Evolutionary conservation across 1,140 invertebrate species (phyloP).

Genomic region (Brachionus sp.): DNA sequence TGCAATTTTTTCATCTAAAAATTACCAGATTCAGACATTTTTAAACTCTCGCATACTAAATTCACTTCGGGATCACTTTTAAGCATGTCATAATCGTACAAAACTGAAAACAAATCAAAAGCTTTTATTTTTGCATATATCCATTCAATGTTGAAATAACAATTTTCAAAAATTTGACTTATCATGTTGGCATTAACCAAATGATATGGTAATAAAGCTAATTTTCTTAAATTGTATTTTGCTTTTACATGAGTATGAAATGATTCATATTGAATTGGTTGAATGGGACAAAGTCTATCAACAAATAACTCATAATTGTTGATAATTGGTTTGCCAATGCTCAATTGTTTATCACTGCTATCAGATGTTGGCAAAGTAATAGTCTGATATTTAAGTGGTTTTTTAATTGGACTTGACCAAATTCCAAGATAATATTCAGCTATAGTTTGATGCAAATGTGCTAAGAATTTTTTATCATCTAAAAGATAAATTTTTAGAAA

Average conservation of each 20-base stretch:
- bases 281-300: background rate
- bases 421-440: constrained; percentile 24
- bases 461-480: background rate
- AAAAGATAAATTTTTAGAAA: background rate
- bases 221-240: constrained; percentile 39
- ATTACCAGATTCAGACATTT: constrained; percentile 27
- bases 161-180: background rate
- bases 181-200: constrained; percentile 16
- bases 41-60: background rate
- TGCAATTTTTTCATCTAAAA: background rate
- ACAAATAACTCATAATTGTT: background rate
- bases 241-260: constrained; percentile 41
- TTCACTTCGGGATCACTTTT: background rate
- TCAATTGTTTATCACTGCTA: background rate
- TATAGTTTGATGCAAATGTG: background rate
- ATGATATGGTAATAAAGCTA: constrained; percentile 43
- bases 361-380: background rate
- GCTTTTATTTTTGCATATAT: constrained; percentile 30
- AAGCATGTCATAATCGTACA: constrained; percentile 21
- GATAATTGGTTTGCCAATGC: constrained; percentile 12
- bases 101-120: constrained; percentile 11
- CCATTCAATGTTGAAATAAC: constrained; percentile 43
- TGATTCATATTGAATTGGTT: constrained; percentile 31
- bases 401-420: background rate
- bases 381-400: constrained; percentile 28